Percentiles rank a stretch among this genome's conserved stretches.
Evolutionary conservation across 2,113 vertebrate species (phyloP).

Genomic region (Phalacrocorax pelagicus): DNA sequence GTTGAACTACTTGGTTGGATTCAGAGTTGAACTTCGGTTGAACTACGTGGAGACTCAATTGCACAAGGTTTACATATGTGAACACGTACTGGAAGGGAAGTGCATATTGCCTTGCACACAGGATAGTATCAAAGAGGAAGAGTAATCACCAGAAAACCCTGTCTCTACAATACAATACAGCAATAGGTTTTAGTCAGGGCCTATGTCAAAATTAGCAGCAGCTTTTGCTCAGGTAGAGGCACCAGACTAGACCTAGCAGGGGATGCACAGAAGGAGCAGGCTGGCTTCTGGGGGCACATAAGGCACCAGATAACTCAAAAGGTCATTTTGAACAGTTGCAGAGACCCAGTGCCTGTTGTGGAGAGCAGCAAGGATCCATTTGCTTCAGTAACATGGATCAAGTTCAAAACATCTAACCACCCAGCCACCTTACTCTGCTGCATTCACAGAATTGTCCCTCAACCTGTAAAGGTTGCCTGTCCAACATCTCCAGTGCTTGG

Average conservation of each 20-base stretch:
- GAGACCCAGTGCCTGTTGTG: not conserved
- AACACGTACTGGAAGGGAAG: fast-evolving
- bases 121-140: not conserved
- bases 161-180: not conserved
- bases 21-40: not conserved
- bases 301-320: not conserved
- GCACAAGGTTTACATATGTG: not conserved
- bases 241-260: not conserved
- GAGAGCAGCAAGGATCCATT: not conserved
- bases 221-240: not conserved
- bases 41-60: not conserved
- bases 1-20: not conserved
- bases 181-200: not conserved
- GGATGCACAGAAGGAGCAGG: not conserved
- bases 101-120: not conserved
- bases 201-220: not conserved
- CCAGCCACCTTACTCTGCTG: not conserved
- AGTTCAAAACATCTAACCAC: not conserved
- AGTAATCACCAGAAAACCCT: not conserved
- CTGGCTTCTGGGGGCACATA: fast-evolving
- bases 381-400: not conserved
- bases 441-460: not conserved
- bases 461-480: not conserved
- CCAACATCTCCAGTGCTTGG: not conserved
- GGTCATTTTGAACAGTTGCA: not conserved